These are phyloP conservation scores for Calliphora vicina DNA, from an alignment of 1,140 invertebrate species.

Conservation along the genomic window DNA sequence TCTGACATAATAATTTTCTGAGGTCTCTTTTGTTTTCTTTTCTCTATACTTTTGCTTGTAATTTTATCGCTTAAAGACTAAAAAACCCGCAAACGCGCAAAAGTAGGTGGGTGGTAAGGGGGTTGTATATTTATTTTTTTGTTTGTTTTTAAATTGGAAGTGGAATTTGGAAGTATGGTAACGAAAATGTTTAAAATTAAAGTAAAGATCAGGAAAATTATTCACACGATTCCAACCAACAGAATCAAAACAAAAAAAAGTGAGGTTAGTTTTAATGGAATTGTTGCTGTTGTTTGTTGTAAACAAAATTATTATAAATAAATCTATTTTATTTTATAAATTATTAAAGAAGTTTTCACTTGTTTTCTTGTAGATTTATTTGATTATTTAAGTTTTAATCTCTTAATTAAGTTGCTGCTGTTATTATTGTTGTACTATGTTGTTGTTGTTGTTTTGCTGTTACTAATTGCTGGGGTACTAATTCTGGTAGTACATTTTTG, in stretches of 20 bases:
- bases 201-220: no score
- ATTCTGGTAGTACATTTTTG: background rate
- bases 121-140: no score
- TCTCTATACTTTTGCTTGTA: background rate
- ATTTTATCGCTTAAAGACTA: background rate
- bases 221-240: no score
- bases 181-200: no score
- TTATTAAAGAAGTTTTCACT: constrained; percentile 16
- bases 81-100: no score
- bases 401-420: background rate
- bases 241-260: background rate
- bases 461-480: no score
- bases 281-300: no score
- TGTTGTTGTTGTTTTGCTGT: background rate
- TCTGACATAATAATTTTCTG: constrained; percentile 37
- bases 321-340: no score
- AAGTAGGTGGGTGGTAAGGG: no score
- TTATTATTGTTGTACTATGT: background rate
- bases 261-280: background rate
- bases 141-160: no score
- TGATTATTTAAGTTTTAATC: background rate
- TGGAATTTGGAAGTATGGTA: no score
- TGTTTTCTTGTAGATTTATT: background rate
- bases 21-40: background rate
- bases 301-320: no score